Percentiles rank a stretch among this genome's conserved stretches.
Conservation (phyloP, 92 coral and sea anemone genomes). For the Parazoanthus atlanticus region DNA sequence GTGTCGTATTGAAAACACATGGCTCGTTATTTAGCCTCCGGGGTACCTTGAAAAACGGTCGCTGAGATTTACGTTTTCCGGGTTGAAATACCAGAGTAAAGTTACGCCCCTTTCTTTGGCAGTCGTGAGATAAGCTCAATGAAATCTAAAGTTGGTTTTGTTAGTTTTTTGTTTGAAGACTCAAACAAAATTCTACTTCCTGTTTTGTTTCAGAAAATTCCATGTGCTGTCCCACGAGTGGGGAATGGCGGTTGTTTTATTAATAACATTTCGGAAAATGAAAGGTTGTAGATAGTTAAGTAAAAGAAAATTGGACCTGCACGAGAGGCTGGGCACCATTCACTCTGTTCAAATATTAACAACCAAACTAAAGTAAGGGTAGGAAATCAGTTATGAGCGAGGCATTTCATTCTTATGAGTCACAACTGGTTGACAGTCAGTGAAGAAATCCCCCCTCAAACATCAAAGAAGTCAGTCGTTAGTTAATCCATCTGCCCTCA, state of each 20-base stretch:
- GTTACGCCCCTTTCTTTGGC: neutral
- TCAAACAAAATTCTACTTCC: neutral
- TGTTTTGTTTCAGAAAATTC: too few species aligned
- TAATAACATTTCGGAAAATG: neutral
- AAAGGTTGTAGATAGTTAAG: too few species aligned
- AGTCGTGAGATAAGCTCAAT: neutral
- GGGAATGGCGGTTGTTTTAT: neutral
- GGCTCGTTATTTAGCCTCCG: neutral
- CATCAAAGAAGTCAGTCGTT: neutral
- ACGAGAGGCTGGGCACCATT: neutral
- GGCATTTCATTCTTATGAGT: slow-evolving; percentile 1
- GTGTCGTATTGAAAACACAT: neutral
- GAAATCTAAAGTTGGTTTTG: neutral
- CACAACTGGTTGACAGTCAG: neutral
- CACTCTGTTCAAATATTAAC: slow-evolving; percentile 6
- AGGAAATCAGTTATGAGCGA: neutral
- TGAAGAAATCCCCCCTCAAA: neutral
- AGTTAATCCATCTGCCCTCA: neutral
- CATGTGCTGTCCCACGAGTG: neutral
- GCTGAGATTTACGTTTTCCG: neutral
- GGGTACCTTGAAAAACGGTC: neutral
- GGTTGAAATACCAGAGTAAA: neutral
- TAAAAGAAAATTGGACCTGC: neutral
- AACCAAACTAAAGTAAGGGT: neutral
- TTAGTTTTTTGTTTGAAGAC: neutral